Evolutionary conservation across 30 jellyfish, hydroid and myxozoan species (phyloP), one percentile per base, ranked within the genome.

Genomic region (Nemopilema nomurai): DNA sequence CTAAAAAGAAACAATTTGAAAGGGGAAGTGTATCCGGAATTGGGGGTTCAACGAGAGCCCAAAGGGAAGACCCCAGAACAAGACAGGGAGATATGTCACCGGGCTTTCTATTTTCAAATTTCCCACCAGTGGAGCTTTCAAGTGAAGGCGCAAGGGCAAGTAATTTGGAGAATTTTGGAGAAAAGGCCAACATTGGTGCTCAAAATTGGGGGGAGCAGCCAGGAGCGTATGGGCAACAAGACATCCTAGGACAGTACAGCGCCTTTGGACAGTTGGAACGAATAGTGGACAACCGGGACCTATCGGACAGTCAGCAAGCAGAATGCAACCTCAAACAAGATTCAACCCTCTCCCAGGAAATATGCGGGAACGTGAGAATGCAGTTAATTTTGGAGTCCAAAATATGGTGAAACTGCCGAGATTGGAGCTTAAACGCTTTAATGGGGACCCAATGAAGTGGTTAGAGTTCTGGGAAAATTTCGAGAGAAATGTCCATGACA

Each of bases 391-490:
- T 75, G 24, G 71, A 1, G 16, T 18, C 7, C 85, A 75, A n/a
- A 41, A 75, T 32, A 16, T 27, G 1, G 27, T 78, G 62, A 80
- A 67, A 67, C 67, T 80, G 28, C 82, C 90, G 0, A 80, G 68
- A 32, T 31, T 80, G 41, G 82, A 80, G 62, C 25, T 80, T 41
- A 80, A 65, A 32, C 74, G 74, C 24, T 80, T 80, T 28, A 32
- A 53, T 80, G 90, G 90, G 24, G 82, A 80, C 32, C 90, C 88
- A 62, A 78, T 78, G 88, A 78, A 78, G 30, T 78, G 88, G 88
- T 30, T 78, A 4, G 88, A 78, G 79, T 78, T 78, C 24, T 78
- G 79, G 88, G 69, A 78, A 8, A 78, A 63, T 28, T 78, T 78
- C 33, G 50, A 78, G n/a, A 53, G 79, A 62, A 78, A 78, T 78